Percentiles rank a stretch among this genome's conserved stretches.
Conservation (phyloP, 2,113 vertebrate species). For the Sclerurus mexicanus region DNA sequence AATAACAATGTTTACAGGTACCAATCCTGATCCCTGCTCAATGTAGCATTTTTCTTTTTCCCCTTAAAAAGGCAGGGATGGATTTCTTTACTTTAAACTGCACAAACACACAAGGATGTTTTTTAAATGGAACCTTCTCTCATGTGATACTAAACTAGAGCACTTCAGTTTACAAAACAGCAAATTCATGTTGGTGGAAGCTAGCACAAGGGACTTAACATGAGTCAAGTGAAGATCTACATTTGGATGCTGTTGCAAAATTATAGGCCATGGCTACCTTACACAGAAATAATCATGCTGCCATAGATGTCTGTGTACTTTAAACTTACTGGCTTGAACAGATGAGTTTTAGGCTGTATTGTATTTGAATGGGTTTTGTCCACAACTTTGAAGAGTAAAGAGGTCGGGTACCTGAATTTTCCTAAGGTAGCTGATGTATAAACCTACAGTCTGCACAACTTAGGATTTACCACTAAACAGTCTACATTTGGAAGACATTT, state of each 20-base stretch:
- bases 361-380: slow-evolving; percentile 57
- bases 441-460: slow-evolving; percentile 45
- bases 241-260: slow-evolving; percentile 57
- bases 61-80: slow-evolving; percentile 72
- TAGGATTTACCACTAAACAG: slow-evolving; percentile 62
- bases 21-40: slow-evolving; percentile 77
- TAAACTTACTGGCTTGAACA: slow-evolving; percentile 36
- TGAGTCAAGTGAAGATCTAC: slow-evolving; percentile 56
- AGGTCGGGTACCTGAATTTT: slow-evolving; percentile 20
- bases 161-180: slow-evolving; percentile 81
- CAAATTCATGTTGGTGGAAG: slow-evolving; percentile 74
- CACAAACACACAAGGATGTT: slow-evolving; percentile 79
- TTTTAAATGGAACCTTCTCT: slow-evolving; percentile 74
- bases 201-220: slow-evolving; percentile 70
- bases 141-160: slow-evolving; percentile 78
- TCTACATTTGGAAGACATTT: slow-evolving; percentile 38
- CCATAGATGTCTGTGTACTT: slow-evolving; percentile 68
- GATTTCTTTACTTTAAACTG: slow-evolving; percentile 79
- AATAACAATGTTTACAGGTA: slow-evolving; percentile 91
- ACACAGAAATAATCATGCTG: slow-evolving; percentile 60
- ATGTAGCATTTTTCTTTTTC: slow-evolving; percentile 78
- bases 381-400: slow-evolving; percentile 49
- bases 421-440: slow-evolving; percentile 42
- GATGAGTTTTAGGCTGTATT: slow-evolving; percentile 24
- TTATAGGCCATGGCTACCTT: slow-evolving; percentile 70